phyloP scores from a whole-genome alignment of 2,113 vertebrate species.

The Malurus cyaneus region DNA sequence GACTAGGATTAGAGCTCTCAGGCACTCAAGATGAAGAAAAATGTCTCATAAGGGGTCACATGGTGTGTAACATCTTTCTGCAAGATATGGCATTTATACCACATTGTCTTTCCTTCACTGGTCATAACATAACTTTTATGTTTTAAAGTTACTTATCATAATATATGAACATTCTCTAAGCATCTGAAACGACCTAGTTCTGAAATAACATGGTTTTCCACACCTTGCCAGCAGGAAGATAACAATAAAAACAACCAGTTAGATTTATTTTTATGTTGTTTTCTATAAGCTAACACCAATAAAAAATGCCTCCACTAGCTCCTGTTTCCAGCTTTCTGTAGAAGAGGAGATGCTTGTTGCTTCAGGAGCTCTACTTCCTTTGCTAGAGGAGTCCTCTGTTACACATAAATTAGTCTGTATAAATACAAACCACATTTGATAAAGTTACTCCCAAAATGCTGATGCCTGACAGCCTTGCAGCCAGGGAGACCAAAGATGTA shows the following conservation, averaged over 20 bases:
- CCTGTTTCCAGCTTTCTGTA: background rate
- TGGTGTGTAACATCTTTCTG: background rate
- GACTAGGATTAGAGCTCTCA: background rate
- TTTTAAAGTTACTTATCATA: background rate
- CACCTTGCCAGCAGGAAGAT: background rate
- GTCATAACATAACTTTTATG: background rate
- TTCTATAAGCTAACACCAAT: background rate
- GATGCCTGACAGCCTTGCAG: background rate
- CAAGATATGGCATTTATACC: background rate
- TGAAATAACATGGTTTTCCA: background rate
- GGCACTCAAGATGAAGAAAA: background rate
- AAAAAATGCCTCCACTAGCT: background rate
- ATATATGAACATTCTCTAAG: background rate
- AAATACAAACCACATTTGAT: background rate
- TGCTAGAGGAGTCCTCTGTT: background rate
- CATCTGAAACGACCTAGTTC: background rate
- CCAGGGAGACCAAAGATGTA: constrained; percentile 1
- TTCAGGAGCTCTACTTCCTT: background rate
- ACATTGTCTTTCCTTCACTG: background rate
- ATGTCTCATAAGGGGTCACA: background rate
- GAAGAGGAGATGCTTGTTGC: background rate
- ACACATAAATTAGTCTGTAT: constrained; percentile 41
- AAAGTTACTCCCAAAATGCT: background rate
- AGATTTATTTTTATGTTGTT: background rate
- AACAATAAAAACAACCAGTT: background rate